Conservation (phyloP, 2,797 vertebrate genomes). For the Mormyrops boulengeri region DNA sequence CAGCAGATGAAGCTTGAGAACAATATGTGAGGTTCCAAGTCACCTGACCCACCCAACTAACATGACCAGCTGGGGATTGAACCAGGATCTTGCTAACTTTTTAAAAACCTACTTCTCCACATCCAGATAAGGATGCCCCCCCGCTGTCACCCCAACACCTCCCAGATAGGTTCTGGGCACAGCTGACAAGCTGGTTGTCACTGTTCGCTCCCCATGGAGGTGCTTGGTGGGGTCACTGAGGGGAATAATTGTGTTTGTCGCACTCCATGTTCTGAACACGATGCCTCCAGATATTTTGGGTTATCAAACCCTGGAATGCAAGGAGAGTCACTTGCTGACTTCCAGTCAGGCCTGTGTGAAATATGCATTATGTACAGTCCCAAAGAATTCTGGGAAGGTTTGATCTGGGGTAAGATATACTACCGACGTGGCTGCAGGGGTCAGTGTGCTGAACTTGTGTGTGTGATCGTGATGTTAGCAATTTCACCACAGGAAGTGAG, state of each 20-base stretch:
- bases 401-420: neutral
- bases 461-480: neutral
- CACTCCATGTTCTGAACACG: neutral
- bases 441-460: neutral
- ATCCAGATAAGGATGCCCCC: neutral
- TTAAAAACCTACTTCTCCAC: neutral
- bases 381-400: neutral
- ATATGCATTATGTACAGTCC: neutral
- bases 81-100: neutral
- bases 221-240: neutral
- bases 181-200: neutral
- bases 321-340: neutral
- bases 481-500: neutral
- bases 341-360: neutral
- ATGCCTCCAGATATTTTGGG: neutral
- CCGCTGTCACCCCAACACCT: neutral
- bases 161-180: neutral
- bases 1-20: neutral
- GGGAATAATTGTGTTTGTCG: neutral
- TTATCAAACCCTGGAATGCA: neutral
- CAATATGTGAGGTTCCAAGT: neutral
- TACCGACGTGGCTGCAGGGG: neutral
- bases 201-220: neutral
- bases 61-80: neutral
- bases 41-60: neutral